Base-by-base conservation (phyloP, 2,113 vertebrate species). In the Accipiter cooperii region DNA sequence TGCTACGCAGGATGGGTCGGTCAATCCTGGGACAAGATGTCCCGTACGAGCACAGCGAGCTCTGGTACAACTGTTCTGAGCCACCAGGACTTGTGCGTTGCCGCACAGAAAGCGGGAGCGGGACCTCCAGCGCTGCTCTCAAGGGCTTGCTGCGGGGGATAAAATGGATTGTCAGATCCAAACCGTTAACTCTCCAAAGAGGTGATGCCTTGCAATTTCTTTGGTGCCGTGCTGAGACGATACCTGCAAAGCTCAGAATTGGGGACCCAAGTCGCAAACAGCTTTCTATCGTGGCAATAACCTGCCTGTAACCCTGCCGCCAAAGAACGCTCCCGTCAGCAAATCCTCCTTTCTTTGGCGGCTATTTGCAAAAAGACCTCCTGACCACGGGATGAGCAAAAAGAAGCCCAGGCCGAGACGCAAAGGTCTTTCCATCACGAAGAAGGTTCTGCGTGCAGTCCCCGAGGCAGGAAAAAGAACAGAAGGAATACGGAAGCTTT, bases 1-100 rank as follows among this genome's bases (percentile, higher is more conserved):
- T 3, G 15, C 44, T 4, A 4, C 0, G 2, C 40, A 40, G 29
- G 34, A 36, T 0, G 21, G 28, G 12, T 6, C 8, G 13, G 17
- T 64, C 75, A 58, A 0, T 24, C 24, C 49, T 10, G 24, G 4
- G 24, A 12, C 0, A 3, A 19, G 28, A 9, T 26, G 26, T 14
- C 49, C 36, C 4, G 29, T 1, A 5, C 0, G 17, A n/a, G 57
- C 65, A 22, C 54, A 2, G 19, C 0, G 3, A 52, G 38, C 76
- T 42, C 73, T 8, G 13, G 34, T 18, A 26, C 69, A 9, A 2
- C 36, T 19, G 13, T 8, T 29, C 31, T 19, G 68, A 75, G 80
- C 40, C 40, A 6, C 36, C 58, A 13, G 44, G 16, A 19, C 18
- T 4, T 12, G 24, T 1, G 28, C 31, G 38, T 1, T 46, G 47